Base-by-base conservation (phyloP, 2,888 invertebrate genomes). In the Chloroclysta siterata region DNA sequence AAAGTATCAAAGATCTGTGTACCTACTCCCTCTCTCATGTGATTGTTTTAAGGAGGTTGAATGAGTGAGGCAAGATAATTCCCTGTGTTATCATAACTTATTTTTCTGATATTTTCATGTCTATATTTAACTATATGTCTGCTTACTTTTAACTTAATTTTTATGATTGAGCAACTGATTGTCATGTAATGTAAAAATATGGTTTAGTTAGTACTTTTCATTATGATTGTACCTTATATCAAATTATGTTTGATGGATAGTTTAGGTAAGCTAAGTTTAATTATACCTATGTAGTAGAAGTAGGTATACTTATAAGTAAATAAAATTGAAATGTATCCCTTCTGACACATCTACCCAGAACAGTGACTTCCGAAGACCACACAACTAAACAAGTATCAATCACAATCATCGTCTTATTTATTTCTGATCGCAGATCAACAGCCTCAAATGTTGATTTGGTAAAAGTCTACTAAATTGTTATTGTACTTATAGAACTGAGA, bases 401-500 rank as follows among this genome's bases (percentile, higher is more conserved):
- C 73, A 75, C 73, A 75, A 76, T 78, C 74, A 77, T 17, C 46
- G 79, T 80, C 79, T 83, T 85, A 86, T 86, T 87, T 86, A 85
- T 85, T 82, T 88, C 89, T 88, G 89, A 91, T 90, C 90, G 90
- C 89, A 87, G 87, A 84, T 85, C 83, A 84, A 86, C 86, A 81
- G 80, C 81, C 80, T 81, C 79, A 80, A 81, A 81, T 87, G 89
- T 90, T 90, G 85, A 90, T 88, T 90, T 89, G 88, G 87, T 90
- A 85, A 90, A 86, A 84, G 82, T 88, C 88, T 90, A 89, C 89
- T 88, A 87, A 88, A 88, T 85, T 90, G 90, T 90, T 91, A 87
- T 88, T 85, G 92, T 92, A 91, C 92, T 92, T 91, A 91, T 89
- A 90, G 87, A 90, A 88, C 86, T 89, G 87, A 89, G 85, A 83